A percentile compares a stretch with the other conserved stretches of the same genome.
phyloP scores from a whole-genome alignment of 1,140 invertebrate genomes.

The Ips typographus region DNA sequence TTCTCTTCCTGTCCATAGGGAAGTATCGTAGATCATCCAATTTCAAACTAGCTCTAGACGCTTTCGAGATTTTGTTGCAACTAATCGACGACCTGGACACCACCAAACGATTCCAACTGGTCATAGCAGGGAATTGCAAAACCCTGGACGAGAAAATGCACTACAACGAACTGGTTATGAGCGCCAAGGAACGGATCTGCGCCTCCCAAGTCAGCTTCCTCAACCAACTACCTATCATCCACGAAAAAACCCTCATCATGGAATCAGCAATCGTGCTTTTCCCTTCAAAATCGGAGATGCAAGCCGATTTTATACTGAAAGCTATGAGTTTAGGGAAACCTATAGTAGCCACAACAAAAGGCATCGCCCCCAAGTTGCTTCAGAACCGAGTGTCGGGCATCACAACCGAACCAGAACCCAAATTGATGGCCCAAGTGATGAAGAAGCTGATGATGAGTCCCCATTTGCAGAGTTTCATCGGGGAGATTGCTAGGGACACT shows the following conservation, averaged over 20 bases:
- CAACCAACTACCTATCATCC: slow-evolving; percentile 41
- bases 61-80: slow-evolving; percentile 42
- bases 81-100: slow-evolving; percentile 34
- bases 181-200: slow-evolving; percentile 39
- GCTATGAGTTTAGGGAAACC: slow-evolving; percentile 43
- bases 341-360: slow-evolving; percentile 44
- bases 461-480: slow-evolving; percentile 37
- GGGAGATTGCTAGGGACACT: slow-evolving; percentile 37
- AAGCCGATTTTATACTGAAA: slow-evolving; percentile 42
- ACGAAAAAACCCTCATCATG: slow-evolving; percentile 46
- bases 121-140: slow-evolving; percentile 45
- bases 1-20: slow-evolving; percentile 45
- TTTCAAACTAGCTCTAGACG: slow-evolving; percentile 44
- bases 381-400: slow-evolving; percentile 45
- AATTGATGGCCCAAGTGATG: slow-evolving; percentile 44
- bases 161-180: slow-evolving; percentile 42
- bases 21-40: slow-evolving; percentile 43
- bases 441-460: slow-evolving; percentile 39
- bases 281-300: slow-evolving; percentile 43
- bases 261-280: slow-evolving; percentile 41
- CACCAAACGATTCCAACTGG: slow-evolving; percentile 42
- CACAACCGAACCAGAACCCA: slow-evolving; percentile 42
- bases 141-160: slow-evolving; percentile 38
- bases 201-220: slow-evolving; percentile 46
- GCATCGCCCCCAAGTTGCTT: slow-evolving; percentile 42